Percentiles rank a stretch among this genome's conserved stretches.
These are phyloP conservation scores for Aleadryas rufinucha DNA, from an alignment of 2,113 vertebrate species.

Conservation along the genomic window DNA sequence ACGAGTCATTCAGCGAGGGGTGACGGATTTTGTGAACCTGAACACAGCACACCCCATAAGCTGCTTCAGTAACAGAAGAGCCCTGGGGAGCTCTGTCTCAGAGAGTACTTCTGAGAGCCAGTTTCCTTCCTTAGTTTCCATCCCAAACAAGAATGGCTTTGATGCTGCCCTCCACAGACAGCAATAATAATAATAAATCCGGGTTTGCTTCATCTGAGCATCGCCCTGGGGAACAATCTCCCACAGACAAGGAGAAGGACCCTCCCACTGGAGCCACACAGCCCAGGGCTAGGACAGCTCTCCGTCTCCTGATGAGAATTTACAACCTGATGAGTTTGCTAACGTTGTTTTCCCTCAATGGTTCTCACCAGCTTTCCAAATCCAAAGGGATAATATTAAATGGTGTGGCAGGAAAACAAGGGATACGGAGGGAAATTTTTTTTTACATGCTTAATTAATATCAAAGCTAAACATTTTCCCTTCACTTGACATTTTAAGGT, in stretches of 20 bases:
- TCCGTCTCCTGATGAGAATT: fast-evolving
- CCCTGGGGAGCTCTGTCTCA: not conserved
- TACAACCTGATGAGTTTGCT: not conserved
- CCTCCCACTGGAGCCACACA: not conserved
- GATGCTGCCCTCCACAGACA: not conserved
- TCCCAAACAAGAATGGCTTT: not conserved
- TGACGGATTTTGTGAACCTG: not conserved
- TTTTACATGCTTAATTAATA: not conserved
- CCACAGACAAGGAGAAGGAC: not conserved
- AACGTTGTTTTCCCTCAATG: not conserved
- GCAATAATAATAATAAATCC: not conserved
- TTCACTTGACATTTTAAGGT: not conserved
- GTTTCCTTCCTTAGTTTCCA: not conserved
- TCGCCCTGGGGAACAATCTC: not conserved
- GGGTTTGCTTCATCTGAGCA: not conserved
- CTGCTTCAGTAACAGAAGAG: not conserved
- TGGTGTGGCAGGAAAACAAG: not conserved
- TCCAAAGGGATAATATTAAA: not conserved
- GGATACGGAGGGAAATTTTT: not conserved
- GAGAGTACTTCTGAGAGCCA: not conserved
- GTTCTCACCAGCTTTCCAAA: not conserved
- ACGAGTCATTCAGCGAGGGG: fast-evolving
- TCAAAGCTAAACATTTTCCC: not conserved
- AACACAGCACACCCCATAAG: not conserved
- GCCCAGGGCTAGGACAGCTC: not conserved